Evolutionary conservation across 2,113 vertebrate species (phyloP), one percentile per base, ranked within the genome.

Genomic region (Euleptes europaea): DNA sequence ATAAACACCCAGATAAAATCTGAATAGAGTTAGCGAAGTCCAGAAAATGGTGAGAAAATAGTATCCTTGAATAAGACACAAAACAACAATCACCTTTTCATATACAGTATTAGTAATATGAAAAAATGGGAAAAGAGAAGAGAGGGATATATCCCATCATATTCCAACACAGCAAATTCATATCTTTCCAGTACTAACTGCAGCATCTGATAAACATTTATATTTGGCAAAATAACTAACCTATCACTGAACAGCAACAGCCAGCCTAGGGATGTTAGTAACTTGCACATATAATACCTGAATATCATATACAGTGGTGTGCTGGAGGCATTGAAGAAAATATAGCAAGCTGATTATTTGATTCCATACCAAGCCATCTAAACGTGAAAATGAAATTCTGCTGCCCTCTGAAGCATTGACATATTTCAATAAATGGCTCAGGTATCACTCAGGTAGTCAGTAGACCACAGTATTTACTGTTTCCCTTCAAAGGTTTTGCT

Each of bases 401-500:
- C 23, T 35, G 13, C 26, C 78, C 28, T 78, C 12, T 44, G 11
- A 88, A 74, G 86, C 65, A 85, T 90, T 90, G 69, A 82, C 44
- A 83, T 60, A 66, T 91, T n/a, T 88, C 86, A 70, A 54, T 90
- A 88, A 94, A 83, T 23, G 76, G 3, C 44, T 92, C 51, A 70
- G 72, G 38, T 51, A 88, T 76, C 92, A 93, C 90, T 91, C 67
- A 85, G 26, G 44, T 90, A 85, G 73, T 78, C 57, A 91, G 23
- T 86, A 88, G 65, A 90, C 47, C 28, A n/a, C 51, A 80, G 1
- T 78, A 66, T 86, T 90, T 89, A 84, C 28, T 51, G 40, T 77
- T 90, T 91, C 88, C 19, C 1, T n/a, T 92, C 42, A 80, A 44
- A 85, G 2, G 0, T 23, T 93, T 91, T 88, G 6, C 65, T 84